phyloP scores from a whole-genome alignment of 2,797 vertebrate species.

The Cuniculus paca region DNA sequence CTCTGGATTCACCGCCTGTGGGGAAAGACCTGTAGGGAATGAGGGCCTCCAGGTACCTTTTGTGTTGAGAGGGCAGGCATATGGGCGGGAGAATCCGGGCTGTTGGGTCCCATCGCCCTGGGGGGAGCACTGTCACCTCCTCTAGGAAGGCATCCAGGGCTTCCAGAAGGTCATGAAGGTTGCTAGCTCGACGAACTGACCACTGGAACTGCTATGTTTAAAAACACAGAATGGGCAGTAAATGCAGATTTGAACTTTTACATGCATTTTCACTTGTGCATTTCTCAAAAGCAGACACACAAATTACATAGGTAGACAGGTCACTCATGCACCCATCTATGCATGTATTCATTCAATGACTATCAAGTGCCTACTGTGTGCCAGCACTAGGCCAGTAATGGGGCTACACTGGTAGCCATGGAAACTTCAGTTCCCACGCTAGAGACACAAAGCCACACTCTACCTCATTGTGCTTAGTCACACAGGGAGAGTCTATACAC shows the following conservation, averaged over 20 bases:
- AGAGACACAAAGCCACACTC: background rate
- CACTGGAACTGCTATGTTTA: slow-evolving; percentile 88
- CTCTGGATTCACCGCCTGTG: background rate
- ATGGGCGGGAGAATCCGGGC: slow-evolving; percentile 86
- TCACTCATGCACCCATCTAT: background rate
- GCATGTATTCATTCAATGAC: background rate
- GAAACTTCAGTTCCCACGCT: background rate
- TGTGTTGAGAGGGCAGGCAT: slow-evolving; percentile 80
- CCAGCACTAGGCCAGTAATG: background rate
- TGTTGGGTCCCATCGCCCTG: slow-evolving; percentile 89
- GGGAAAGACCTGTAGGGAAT: background rate
- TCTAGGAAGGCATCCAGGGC: slow-evolving; percentile 89
- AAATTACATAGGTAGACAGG: background rate
- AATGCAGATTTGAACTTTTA: slow-evolving; percentile 19
- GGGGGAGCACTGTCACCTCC: slow-evolving; percentile 89
- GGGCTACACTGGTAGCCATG: background rate
- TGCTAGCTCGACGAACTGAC: slow-evolving; percentile 84
- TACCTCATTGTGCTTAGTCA: background rate
- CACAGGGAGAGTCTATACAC: background rate
- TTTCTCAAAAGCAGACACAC: slow-evolving; percentile 42
- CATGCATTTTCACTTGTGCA: background rate
- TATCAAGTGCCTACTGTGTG: background rate
- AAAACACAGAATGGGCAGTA: background rate
- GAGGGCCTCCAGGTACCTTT: slow-evolving; percentile 85
- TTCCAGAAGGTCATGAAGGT: slow-evolving; percentile 84